Evolutionary conservation across 1,140 invertebrate genomes (phyloP).

Genomic region (Cotesia chilonis): DNA sequence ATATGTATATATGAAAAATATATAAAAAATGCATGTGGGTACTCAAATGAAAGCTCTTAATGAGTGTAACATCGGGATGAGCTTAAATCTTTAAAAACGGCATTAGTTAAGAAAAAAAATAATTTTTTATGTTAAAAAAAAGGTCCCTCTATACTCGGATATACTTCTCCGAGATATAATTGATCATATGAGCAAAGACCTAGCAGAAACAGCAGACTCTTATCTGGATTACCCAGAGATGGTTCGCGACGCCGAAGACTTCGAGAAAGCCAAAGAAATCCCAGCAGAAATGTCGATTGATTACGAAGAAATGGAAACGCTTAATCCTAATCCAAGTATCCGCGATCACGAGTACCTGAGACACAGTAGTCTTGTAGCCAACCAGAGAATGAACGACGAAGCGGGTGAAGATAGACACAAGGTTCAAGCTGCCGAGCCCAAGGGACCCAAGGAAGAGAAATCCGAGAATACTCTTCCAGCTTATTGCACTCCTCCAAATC

Average conservation of each 20-base stretch:
- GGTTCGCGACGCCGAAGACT: conserved; percentile 63
- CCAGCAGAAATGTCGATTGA: conserved; percentile 64
- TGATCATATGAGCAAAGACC: conserved; percentile 75
- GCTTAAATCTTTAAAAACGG: too few species aligned
- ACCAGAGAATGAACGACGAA: conserved; percentile 80
- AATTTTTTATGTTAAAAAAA: conserved; percentile 24
- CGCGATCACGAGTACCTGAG: conserved; percentile 90
- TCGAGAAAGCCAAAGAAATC: conserved; percentile 68
- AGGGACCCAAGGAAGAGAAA: conserved; percentile 82
- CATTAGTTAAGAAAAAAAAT: too few species aligned
- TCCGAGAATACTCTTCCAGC: conserved; percentile 92
- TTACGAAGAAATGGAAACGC: conserved; percentile 71
- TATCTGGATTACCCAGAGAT: conserved; percentile 74
- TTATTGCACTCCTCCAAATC: conserved; percentile 99
- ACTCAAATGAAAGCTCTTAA: too few species aligned
- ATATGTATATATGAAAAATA: too few species aligned
- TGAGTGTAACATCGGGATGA: too few species aligned
- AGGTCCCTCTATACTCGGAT: conserved; percentile 67
- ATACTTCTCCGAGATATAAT: conserved; percentile 74
- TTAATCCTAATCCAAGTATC: conserved; percentile 76
- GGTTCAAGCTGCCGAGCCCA: conserved; percentile 60
- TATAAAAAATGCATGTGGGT: too few species aligned
- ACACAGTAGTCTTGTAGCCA: conserved; percentile 87
- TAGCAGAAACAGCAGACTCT: conserved; percentile 69
- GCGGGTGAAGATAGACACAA: conserved; percentile 62